phyloP scores from a whole-genome alignment of 2,888 invertebrate species.

The Chymomyza amoena region DNA sequence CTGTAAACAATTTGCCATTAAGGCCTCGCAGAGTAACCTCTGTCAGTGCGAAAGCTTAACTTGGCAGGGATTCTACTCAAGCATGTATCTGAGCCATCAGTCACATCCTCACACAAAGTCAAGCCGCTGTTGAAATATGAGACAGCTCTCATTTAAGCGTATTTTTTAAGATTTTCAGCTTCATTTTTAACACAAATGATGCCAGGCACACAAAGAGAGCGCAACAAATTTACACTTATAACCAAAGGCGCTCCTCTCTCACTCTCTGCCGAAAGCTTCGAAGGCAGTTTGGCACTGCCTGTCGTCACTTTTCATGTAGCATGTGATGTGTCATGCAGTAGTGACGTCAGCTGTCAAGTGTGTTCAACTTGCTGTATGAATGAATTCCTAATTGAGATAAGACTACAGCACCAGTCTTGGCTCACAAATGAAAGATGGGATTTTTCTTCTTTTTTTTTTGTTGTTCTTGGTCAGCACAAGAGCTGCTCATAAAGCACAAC shows the following conservation, averaged over 20 bases:
- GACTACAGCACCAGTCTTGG: slow-evolving; percentile 39
- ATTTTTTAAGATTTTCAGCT: slow-evolving; percentile 44
- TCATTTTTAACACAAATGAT: slow-evolving; percentile 3
- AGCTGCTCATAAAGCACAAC: neutral
- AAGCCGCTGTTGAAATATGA: neutral
- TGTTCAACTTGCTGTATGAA: slow-evolving; percentile 47
- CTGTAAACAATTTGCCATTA: neutral
- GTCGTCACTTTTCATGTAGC: neutral
- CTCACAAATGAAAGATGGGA: slow-evolving; percentile 50
- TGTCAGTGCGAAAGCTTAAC: neutral
- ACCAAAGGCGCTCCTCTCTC: neutral
- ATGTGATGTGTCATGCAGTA: neutral
- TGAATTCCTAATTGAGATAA: slow-evolving; percentile 70
- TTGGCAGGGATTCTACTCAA: neutral
- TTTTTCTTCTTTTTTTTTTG: too few relatives aligned
- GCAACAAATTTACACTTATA: neutral
- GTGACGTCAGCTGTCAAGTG: slow-evolving; percentile 51
- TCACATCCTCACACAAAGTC: neutral
- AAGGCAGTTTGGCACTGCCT: neutral
- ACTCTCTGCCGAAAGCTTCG: neutral
- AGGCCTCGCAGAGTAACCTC: neutral
- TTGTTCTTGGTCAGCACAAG: slow-evolving; percentile 23
- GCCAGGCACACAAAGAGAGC: neutral
- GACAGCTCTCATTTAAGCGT: slow-evolving; percentile 46
- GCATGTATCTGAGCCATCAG: neutral